Percentiles rank a stretch among this genome's conserved stretches.
Evolutionary conservation across 2,888 invertebrate species (phyloP).

Genomic region (Orthosia gracilis): DNA sequence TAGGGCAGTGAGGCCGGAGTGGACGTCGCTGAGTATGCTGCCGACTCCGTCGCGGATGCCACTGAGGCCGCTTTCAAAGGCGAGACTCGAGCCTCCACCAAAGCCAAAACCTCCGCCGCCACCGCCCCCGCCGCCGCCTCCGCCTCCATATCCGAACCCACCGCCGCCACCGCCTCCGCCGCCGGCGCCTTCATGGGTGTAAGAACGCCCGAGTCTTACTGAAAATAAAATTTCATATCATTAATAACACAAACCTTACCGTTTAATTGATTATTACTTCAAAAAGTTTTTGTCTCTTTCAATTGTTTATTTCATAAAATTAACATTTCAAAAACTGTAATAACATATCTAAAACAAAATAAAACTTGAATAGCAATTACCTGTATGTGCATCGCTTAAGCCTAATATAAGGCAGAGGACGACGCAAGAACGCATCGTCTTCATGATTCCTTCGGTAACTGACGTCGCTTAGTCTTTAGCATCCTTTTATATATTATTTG

Average conservation of each 20-base stretch:
- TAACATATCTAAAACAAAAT: constrained; percentile 24
- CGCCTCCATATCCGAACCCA: constrained; percentile 63
- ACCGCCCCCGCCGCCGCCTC: constrained; percentile 69
- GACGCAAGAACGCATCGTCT: constrained; percentile 73
- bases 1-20: constrained; percentile 72
- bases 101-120: constrained; percentile 67
- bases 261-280: neutral
- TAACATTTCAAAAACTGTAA: constrained; percentile 20
- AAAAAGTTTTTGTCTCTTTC: neutral
- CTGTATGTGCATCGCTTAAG: constrained; percentile 71
- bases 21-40: constrained; percentile 78
- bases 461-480: constrained; percentile 65
- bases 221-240: constrained; percentile 64
- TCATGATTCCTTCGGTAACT: constrained; percentile 81
- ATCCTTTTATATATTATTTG: constrained; percentile 87
- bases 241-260: constrained; percentile 7
- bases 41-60: constrained; percentile 76
- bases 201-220: constrained; percentile 82
- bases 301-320: constrained; percentile 9
- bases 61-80: constrained; percentile 69
- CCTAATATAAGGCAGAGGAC: constrained; percentile 71
- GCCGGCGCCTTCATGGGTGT: constrained; percentile 70
- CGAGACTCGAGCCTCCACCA: constrained; percentile 67
- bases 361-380: constrained; percentile 66
- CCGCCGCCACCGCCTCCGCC: constrained; percentile 68